A percentile compares a stretch with the other conserved stretches of the same genome.
These are phyloP conservation scores for Pristionchus fissidentatus DNA, from an alignment of 2,888 invertebrate genomes.

Conservation along the genomic window DNA sequence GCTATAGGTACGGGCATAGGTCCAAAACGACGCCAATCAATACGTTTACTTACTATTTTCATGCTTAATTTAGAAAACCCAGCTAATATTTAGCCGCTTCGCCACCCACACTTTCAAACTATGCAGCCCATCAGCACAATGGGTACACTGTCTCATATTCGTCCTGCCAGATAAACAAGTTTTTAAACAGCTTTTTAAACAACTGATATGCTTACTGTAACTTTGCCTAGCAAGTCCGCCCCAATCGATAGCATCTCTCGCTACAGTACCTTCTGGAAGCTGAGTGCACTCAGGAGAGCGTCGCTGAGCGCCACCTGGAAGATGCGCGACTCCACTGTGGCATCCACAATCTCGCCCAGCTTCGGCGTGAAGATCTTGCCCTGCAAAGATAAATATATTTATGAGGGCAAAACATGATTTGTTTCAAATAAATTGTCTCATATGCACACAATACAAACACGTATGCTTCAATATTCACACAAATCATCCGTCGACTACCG, in stretches of 20 bases:
- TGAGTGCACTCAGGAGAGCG: constrained; percentile 82
- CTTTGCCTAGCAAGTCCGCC: too few relatives aligned
- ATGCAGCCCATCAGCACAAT: too few relatives aligned
- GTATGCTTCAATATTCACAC: not conserved
- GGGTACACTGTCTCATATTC: too few relatives aligned
- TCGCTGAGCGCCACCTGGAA: constrained; percentile 82
- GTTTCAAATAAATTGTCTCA: not conserved
- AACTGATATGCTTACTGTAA: too few relatives aligned
- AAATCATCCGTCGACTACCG: not conserved
- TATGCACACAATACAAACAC: not conserved
- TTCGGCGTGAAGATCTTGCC: constrained; percentile 85
- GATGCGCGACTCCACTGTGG: constrained; percentile 96
- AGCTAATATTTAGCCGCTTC: too few relatives aligned
- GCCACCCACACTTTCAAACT: too few relatives aligned
- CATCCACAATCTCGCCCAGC: constrained; percentile 87
- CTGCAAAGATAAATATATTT: constrained; percentile 52
- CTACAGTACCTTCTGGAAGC: constrained; percentile 74
- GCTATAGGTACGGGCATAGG: too few relatives aligned
- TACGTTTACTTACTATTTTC: too few relatives aligned
- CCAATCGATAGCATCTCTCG: not conserved
- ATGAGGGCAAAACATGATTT: not conserved
- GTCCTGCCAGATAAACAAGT: too few relatives aligned
- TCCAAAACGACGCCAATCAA: too few relatives aligned
- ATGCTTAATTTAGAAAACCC: too few relatives aligned
- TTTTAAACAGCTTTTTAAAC: too few relatives aligned